Evolutionary conservation across 2,113 vertebrate genomes (phyloP).

Genomic region (Campylorhamphus procurvoides): DNA sequence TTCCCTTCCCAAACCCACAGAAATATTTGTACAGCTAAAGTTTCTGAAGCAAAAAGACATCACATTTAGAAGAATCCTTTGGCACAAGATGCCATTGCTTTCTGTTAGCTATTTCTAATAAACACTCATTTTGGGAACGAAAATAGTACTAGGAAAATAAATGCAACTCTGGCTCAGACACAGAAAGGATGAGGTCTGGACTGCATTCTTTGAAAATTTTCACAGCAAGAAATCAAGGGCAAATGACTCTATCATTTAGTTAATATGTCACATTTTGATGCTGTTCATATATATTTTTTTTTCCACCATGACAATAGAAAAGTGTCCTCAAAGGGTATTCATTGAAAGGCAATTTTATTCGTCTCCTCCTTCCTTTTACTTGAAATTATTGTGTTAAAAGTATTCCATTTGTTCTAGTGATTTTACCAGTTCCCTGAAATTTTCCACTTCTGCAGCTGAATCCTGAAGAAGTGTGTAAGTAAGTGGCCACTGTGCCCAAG

Average conservation of each 20-base stretch:
- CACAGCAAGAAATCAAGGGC: neutral
- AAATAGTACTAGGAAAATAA: conserved; percentile 32
- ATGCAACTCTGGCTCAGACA: conserved; percentile 9
- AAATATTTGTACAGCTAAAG: conserved; percentile 33
- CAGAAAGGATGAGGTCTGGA: conserved; percentile 8
- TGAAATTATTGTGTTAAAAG: neutral
- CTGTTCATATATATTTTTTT: neutral
- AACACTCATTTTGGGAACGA: conserved; percentile 14
- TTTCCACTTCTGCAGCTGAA: neutral
- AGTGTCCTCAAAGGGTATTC: neutral
- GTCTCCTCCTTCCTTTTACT: neutral
- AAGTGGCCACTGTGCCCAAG: neutral
- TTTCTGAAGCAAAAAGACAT: conserved; percentile 20
- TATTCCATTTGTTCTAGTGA: neutral
- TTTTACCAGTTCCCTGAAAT: neutral
- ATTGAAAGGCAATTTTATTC: neutral
- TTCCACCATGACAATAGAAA: neutral
- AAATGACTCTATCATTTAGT: neutral
- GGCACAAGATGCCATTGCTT: neutral
- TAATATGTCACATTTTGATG: neutral
- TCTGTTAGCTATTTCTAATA: conserved; percentile 65
- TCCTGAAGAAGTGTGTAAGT: neutral
- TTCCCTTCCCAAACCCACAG: conserved; percentile 56
- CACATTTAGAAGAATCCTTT: conserved; percentile 43
- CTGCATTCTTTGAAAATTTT: conserved; percentile 11